Base-by-base conservation (phyloP, 2,797 vertebrate species). In the Anisognathus igniventris region DNA sequence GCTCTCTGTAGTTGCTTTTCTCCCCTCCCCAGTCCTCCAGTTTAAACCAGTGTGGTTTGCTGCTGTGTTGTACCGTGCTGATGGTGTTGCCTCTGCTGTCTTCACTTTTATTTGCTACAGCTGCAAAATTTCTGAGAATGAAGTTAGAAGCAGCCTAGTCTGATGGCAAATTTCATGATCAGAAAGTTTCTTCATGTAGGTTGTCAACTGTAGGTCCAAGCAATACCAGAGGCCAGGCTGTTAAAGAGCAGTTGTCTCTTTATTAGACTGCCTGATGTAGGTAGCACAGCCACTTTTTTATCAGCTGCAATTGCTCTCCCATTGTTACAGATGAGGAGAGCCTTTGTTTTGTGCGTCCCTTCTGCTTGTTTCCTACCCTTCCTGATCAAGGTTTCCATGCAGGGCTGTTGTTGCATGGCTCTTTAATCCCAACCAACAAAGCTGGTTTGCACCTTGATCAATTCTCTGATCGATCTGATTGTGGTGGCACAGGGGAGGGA, bases 221-320 rank as follows among this genome's bases (percentile, higher is more conserved):
- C 48, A 68, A 58, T 91, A 79, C 65, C 61, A 71, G 82, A 90
- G 87, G 79, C 93, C 65, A 83, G 72, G 45, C 75, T 88, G 76
- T 18, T 71, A 37, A 77, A 42, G 39, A 72, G 53, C 5, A 1
- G 10, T 37, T 74, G 50, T 62, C 28, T 85, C 44, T 65, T 76
- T 73, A 44, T 93, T 75, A 74, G 33, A 24, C 22, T 54, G 16
- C 67, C 40, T 82, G 56, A 8, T 81, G 21, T 9, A 73, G 61
- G 88, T 79, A 89, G 54, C 56, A 35, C 48, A 74, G 48, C 9
- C 30, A 42, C 27, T 37, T 35, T 61, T 31, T 66, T 72, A 92
- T 88, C 65, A 68, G 68, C 75, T 92, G 67, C 50, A 83, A 22
- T 60, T 62, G 9, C 47, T 87, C 48, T 88, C 23, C 44, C 91